Evolutionary conservation across 2,888 invertebrate species (phyloP).

Genomic region (Agrochola lota): DNA sequence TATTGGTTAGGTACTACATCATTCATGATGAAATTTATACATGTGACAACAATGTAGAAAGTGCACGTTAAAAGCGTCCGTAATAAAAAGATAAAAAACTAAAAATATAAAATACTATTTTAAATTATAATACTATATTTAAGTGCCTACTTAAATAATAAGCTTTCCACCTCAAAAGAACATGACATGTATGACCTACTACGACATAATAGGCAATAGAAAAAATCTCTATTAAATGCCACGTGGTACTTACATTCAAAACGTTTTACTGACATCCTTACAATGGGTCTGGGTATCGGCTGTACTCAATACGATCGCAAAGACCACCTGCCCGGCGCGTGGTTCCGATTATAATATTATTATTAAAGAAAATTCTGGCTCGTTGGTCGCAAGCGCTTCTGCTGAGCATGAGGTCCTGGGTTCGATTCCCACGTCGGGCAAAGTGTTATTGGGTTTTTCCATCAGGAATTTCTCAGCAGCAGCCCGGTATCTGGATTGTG

Average conservation of each 20-base stretch:
- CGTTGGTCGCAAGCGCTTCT: not conserved
- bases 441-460: not conserved
- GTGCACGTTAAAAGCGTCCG: no score
- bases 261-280: conserved; percentile 58
- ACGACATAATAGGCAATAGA: conserved; percentile 17
- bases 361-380: conserved; percentile 26
- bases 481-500: not conserved
- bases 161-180: conserved; percentile 18
- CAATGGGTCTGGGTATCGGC: conserved; percentile 42
- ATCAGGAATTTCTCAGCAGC: not conserved
- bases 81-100: no score
- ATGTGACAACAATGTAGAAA: no score
- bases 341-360: conserved; percentile 54
- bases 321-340: conserved; percentile 70
- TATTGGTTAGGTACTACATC: no score
- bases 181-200: conserved; percentile 3
- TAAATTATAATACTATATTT: no score
- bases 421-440: not conserved
- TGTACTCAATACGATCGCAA: conserved; percentile 42
- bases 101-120: no score
- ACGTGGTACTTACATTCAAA: conserved; percentile 41
- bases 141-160: not conserved
- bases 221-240: conserved; percentile 32
- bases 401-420: not conserved
- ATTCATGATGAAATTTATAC: no score